phyloP scores from a whole-genome alignment of 1,140 invertebrate genomes.

The Hyles vespertilio region DNA sequence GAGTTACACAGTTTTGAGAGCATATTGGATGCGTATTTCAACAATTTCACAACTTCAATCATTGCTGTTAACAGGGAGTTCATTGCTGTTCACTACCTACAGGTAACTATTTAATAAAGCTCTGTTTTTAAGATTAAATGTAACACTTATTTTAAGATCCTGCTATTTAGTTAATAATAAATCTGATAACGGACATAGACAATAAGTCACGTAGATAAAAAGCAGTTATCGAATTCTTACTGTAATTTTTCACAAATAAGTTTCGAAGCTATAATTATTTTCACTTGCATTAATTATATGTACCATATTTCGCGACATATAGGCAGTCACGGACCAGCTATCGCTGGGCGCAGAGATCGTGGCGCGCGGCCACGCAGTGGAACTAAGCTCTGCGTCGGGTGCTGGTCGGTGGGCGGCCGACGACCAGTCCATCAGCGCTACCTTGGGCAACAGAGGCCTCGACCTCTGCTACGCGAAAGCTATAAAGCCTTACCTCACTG shows the following conservation, averaged over 20 bases:
- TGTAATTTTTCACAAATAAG: too few relatives aligned
- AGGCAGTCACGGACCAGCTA: constrained; percentile 50
- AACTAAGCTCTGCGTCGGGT: constrained; percentile 53
- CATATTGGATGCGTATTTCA: constrained; percentile 60
- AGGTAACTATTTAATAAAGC: constrained; percentile 32
- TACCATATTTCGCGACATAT: not conserved
- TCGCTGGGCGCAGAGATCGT: constrained; percentile 62
- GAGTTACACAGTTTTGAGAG: constrained; percentile 64
- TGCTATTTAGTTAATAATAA: too few relatives aligned
- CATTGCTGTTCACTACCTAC: constrained; percentile 62
- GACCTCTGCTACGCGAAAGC: constrained; percentile 58
- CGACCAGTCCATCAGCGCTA: constrained; percentile 51
- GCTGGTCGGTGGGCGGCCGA: constrained; percentile 49
- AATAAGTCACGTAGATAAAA: too few relatives aligned
- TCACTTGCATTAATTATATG: too few relatives aligned
- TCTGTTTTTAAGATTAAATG: too few relatives aligned
- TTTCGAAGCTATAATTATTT: too few relatives aligned
- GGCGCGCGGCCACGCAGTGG: constrained; percentile 43
- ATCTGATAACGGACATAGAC: too few relatives aligned
- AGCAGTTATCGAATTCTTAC: too few relatives aligned
- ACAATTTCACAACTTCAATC: constrained; percentile 52
- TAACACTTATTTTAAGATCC: too few relatives aligned
- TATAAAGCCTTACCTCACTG: constrained; percentile 52
- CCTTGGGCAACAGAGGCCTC: constrained; percentile 58
- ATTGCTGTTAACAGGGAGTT: constrained; percentile 64